Base-by-base conservation (phyloP, 2,888 invertebrate genomes). In the Philhelius pedissequus region DNA sequence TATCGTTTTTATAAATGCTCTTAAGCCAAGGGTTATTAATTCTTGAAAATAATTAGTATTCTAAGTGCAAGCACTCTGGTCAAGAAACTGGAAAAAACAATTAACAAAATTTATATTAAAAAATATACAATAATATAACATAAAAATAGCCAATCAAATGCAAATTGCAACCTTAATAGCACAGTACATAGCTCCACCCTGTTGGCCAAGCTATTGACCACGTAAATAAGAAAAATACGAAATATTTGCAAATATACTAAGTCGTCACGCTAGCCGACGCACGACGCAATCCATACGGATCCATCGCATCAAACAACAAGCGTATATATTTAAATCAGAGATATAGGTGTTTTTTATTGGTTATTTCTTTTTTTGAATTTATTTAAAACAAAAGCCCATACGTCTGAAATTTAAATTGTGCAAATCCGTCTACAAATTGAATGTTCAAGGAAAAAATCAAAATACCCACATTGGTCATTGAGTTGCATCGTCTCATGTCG, bases 311-410 rank as follows among this genome's bases (percentile, higher is more conserved):
- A 30, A 64, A 45, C 27, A 60, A 60, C 45, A 58, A 60, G 25
- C 35, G 58, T 76, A 20, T 76, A 20, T 45, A 45, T 22, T 64
- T 50, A 45, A 78, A 30, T 38, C 62, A 45, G 45, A 45, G 62
- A 76, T 81, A 76, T 81, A 76, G 70, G 80, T 66, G 75, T 76
- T 71, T 25, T 71, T 82, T 71, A 73, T 71, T 82, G 56, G 52
- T 1, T 25, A 13, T 48, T 68, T 70, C 50, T 35, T 32, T 30
- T 71, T 71, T 52, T 22, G 35, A 71, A 71, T 60, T 66, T 66
- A 52, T 71, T 81, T 68, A 38, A 77, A 77, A 82, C 77, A 78
- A 82, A 66, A 69, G 62, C 60, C 62, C 22, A 38, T 30, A 54
- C 35, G 73, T 45, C 62, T 43, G 43, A 43, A 62, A 62, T 73